Evolutionary conservation across 2,797 vertebrate genomes (phyloP), one percentile per base, ranked within the genome.

Genomic region (Kryptolebias ocellatus): DNA sequence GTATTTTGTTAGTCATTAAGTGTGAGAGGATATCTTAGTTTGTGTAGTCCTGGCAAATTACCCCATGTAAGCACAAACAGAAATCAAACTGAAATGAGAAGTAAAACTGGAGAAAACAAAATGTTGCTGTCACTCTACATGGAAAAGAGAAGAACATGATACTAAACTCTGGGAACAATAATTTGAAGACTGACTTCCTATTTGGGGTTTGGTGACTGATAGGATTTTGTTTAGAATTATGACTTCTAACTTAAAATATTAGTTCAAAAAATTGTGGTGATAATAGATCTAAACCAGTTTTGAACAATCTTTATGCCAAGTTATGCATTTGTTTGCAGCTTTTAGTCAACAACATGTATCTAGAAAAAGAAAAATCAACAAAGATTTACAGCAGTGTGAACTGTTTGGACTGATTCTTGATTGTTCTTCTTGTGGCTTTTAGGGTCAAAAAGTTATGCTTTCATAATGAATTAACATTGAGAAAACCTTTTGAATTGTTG

Each of bases 51-150:
- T 34, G 45, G 18, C 1, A 49, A 56, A 53, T 50, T 59, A 9
- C 28, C 16, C 1, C 34, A 18, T 39, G 3, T 46, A 9, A 64
- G 14, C 7, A 53, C 56, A 4, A 42, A 31, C 27, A 62, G 15
- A 46, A 70, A 50, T 67, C 28, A 76, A 74, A 44, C 18, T 57
- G 15, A 39, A 60, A n/a, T 24, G 56, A 8, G 12, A 51, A 61
- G 20, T 20, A 42, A 58, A 56, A 3, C 20, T 28, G 6, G 9
- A 62, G 47, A 31, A 47, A 18, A 8, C 17, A 34, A 34, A 34
- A 34, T 34, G 4, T 24, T 34, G n/a, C 6, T 18, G n/a, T 20
- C 50, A 17, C 18, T 60, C 34, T 49, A 4, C 24, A 18, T 42
- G 31, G 46, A 44, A 37, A 37, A 11, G 27, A 37, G 16, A 14